These are phyloP conservation scores for Ophioderma brevispina DNA, from an alignment of 35 echinoderm and acorn worm genomes.

Conservation along the genomic window DNA sequence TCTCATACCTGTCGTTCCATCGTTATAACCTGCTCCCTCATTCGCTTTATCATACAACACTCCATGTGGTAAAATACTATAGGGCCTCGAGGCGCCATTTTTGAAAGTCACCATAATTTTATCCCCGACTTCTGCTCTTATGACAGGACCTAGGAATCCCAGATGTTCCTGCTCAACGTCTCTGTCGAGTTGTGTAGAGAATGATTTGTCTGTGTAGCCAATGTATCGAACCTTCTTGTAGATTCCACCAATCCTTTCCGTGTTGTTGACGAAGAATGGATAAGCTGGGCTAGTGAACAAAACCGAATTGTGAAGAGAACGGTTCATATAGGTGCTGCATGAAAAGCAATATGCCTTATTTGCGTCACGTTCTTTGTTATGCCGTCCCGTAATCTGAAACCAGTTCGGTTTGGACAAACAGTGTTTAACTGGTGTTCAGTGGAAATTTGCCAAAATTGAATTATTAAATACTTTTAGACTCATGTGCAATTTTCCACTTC, in stretches of 20 bases:
- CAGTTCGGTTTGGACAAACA: no score
- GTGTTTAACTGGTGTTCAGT: no score
- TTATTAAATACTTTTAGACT: no score
- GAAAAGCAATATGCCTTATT: no score
- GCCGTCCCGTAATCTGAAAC: no score
- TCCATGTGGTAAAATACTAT: conserved; percentile 70
- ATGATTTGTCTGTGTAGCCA: conserved; percentile 67
- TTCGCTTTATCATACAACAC: conserved; percentile 73
- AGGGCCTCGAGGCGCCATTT: conserved; percentile 30
- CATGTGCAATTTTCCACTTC: no score
- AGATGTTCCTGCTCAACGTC: conserved; percentile 27
- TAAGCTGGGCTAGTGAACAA: no score
- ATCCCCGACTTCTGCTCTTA: conserved; percentile 81
- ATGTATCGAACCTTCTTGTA: conserved; percentile 70
- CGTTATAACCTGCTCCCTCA: conserved; percentile 63
- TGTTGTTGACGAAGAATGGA: conserved; percentile 30
- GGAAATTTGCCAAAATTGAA: no score
- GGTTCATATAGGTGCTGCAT: no score
- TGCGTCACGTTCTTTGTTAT: no score
- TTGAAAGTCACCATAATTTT: conserved; percentile 65
- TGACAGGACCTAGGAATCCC: conserved; percentile 76
- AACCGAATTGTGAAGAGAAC: no score
- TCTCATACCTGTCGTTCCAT: conserved; percentile 29
- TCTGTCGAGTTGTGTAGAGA: background rate
- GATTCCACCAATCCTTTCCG: conserved; percentile 34